Conservation (phyloP, 2,113 vertebrate genomes). For the Pseudonaja textilis region DNA sequence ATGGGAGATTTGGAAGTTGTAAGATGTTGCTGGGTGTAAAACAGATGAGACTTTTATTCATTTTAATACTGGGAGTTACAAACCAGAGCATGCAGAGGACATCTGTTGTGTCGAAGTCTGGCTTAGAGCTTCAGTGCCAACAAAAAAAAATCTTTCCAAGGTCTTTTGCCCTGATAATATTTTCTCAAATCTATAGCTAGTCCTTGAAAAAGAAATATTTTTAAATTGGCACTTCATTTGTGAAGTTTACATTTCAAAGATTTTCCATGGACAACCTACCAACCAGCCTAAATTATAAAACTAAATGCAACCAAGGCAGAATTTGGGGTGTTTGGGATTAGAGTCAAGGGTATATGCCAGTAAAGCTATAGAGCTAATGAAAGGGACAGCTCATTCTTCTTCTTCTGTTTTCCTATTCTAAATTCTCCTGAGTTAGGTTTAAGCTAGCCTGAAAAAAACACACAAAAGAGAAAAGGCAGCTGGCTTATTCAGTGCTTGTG, state of each 20-base stretch:
- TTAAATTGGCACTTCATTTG: not conserved
- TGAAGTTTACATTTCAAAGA: not conserved
- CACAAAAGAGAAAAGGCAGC: not conserved
- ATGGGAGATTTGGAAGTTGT: not conserved
- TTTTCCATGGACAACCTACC: not conserved
- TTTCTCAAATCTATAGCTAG: not conserved
- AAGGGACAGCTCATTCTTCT: not conserved
- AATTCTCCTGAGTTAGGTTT: not conserved
- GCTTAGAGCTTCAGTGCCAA: not conserved
- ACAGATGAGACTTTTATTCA: not conserved
- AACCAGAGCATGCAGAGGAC: not conserved
- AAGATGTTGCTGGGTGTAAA: not conserved
- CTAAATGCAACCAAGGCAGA: not conserved
- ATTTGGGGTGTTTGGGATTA: not conserved
- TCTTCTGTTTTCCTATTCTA: not conserved
- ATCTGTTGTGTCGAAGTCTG: not conserved
- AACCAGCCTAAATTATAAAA: not conserved
- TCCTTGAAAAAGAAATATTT: not conserved
- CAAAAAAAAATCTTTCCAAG: not conserved
- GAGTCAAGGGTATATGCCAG: not conserved
- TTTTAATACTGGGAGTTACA: not conserved
- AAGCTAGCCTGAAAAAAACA: not conserved
- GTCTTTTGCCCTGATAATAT: not conserved
- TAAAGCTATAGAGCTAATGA: not conserved
- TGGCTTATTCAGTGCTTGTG: not conserved